These are phyloP conservation scores for Gymnobelideus leadbeateri DNA, from an alignment of 2,113 vertebrate genomes.

Conservation along the genomic window DNA sequence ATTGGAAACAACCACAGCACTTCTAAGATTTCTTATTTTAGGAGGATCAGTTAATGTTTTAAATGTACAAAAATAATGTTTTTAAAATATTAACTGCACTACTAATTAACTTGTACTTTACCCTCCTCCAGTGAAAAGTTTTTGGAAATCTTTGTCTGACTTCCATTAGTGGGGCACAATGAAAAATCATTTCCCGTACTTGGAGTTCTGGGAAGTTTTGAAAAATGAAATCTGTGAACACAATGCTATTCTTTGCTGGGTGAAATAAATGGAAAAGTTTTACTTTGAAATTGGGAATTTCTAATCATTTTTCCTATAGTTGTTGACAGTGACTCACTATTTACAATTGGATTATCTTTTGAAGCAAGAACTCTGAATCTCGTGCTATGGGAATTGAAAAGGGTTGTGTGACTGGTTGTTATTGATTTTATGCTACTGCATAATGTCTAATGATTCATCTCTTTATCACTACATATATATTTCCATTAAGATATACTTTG, in stretches of 20 bases:
- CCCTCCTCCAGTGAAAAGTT: slow-evolving; percentile 7
- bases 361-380: slow-evolving; percentile 39
- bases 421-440: slow-evolving; percentile 66
- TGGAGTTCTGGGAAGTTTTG: slow-evolving; percentile 64
- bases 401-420: slow-evolving; percentile 57
- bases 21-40: background rate
- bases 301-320: slow-evolving; percentile 78
- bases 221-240: slow-evolving; percentile 61
- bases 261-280: slow-evolving; percentile 77
- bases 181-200: slow-evolving; percentile 38
- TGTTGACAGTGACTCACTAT: slow-evolving; percentile 77
- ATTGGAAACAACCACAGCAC: background rate
- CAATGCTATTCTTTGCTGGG: slow-evolving; percentile 71
- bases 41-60: background rate
- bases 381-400: slow-evolving; percentile 62
- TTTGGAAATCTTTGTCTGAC: background rate
- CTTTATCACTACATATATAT: slow-evolving; percentile 11
- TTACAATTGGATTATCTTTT: slow-evolving; percentile 77
- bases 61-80: background rate
- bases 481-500: slow-evolving; percentile 57
- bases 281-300: slow-evolving; percentile 79
- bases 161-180: slow-evolving; percentile 27
- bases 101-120: background rate
- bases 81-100: background rate
- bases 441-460: slow-evolving; percentile 46